Base-by-base conservation (phyloP, 2,888 invertebrate species). In the Epinotia brunnichana region DNA sequence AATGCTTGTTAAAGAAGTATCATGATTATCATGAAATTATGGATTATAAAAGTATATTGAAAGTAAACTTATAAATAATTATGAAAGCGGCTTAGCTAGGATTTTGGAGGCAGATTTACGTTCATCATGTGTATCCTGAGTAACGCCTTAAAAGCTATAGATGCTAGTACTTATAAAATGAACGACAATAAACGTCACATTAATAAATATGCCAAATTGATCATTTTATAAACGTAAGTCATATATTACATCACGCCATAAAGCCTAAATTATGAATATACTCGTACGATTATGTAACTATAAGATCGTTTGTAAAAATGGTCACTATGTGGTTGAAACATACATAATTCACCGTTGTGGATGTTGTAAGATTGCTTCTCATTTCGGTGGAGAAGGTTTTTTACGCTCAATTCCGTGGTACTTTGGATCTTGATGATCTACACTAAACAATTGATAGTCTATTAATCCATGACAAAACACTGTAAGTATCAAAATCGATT, bases 141-240 rank as follows among this genome's bases (percentile, higher is more conserved):
- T 35, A 21, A 21, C 15, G 39, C 39, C 3, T 51, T 39, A 39
- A 54, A 53, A 53, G 63, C 63, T 63, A 53, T 63, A 66, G 54
- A 24, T 21, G 21, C 56, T 66, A 66, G 35, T 35, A 9, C 35
- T 15, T 57, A 9, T 57, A 57, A 39, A 54, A 54, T 21, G 19
- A 64, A 56, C 7, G 66, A 66, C 66, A 66, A 66, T 66, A 66
- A 62, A 66, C 54, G 41, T 66, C 66, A 21, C 66, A 21, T 54
- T 54, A 54, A 57, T 35, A 21, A 41, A 64, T 56, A 66, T 66
- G 66, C 66, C 66, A 66, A 66, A 64, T 54, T 39, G 56, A 56
- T 56, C 24, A 56, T 56, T 15, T 24, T 13, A 56, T 13, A n/a
- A 24, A 24, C 0, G 21, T 56, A 56, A 56, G 29, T 9, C 9